Evolutionary conservation across 2,113 vertebrate species (phyloP).

Genomic region (Alligator mississippiensis): DNA sequence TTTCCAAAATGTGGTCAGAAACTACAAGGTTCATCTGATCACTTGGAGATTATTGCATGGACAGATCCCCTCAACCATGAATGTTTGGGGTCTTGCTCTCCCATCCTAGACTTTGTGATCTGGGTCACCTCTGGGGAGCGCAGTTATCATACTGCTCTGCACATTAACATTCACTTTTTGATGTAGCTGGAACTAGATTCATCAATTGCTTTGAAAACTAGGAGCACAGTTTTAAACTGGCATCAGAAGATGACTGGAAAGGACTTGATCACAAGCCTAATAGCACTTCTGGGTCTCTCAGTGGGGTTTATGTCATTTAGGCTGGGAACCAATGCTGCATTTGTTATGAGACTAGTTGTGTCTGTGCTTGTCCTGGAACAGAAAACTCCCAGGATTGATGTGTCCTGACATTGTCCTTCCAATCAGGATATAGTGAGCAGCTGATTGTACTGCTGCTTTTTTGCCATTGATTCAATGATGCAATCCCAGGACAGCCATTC

Average conservation of each 20-base stretch:
- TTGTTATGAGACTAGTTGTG: too few relatives aligned
- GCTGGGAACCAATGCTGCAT: not conserved
- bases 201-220: not conserved
- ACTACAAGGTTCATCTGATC: not conserved
- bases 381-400: too few relatives aligned
- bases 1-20: not conserved
- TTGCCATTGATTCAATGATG: too few relatives aligned
- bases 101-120: not conserved
- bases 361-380: too few relatives aligned
- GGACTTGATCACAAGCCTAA: not conserved
- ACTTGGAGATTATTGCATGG: not conserved
- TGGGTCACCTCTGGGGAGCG: not conserved
- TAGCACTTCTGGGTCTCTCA: fast-evolving
- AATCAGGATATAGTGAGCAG: too few relatives aligned
- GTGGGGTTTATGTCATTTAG: not conserved
- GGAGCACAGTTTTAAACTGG: not conserved
- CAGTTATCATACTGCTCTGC: not conserved
- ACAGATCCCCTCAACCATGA: not conserved
- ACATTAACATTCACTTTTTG: not conserved
- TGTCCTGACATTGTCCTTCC: too few relatives aligned
- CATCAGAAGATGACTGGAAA: not conserved
- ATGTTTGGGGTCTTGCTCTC: not conserved
- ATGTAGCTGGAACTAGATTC: not conserved
- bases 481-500: too few relatives aligned
- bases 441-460: too few relatives aligned